Evolutionary conservation across 2,113 vertebrate species (phyloP).

Genomic region (Phalacrocorax brasilianus): DNA sequence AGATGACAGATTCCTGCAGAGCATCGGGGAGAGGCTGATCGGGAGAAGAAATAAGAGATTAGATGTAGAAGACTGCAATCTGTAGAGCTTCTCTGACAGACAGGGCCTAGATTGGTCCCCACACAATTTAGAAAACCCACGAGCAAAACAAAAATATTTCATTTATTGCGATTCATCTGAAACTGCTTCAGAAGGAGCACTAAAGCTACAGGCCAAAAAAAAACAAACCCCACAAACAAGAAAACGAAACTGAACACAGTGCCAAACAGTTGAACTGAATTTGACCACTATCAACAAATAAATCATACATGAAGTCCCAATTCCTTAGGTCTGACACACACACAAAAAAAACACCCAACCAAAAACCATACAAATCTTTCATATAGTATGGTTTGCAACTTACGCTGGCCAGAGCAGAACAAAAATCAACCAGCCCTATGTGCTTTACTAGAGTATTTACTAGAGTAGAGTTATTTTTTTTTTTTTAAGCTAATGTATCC

Average conservation of each 20-base stretch:
- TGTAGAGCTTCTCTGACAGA: not conserved
- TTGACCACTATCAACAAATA: not conserved
- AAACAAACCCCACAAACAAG: not conserved
- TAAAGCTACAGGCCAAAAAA: not conserved
- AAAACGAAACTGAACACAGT: not conserved
- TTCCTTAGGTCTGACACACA: not conserved
- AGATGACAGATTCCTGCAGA: not conserved
- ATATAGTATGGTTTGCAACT: not conserved
- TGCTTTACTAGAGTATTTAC: not conserved
- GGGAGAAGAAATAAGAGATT: not conserved
- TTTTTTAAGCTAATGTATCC: not conserved
- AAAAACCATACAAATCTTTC: not conserved
- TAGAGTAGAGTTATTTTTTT: too few species aligned
- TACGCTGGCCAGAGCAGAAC: fast-evolving
- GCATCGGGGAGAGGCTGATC: not conserved
- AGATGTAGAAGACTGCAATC: not conserved
- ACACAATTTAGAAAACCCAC: not conserved
- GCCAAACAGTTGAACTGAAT: not conserved
- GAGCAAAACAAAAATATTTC: not conserved
- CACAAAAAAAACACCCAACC: not conserved
- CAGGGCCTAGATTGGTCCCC: not conserved
- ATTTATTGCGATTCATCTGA: not conserved
- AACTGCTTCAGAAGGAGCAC: not conserved
- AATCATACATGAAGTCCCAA: not conserved
- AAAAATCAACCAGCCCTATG: not conserved